phyloP scores from a whole-genome alignment of 2,888 invertebrate genomes.

The Ophonus ardosiacus region DNA sequence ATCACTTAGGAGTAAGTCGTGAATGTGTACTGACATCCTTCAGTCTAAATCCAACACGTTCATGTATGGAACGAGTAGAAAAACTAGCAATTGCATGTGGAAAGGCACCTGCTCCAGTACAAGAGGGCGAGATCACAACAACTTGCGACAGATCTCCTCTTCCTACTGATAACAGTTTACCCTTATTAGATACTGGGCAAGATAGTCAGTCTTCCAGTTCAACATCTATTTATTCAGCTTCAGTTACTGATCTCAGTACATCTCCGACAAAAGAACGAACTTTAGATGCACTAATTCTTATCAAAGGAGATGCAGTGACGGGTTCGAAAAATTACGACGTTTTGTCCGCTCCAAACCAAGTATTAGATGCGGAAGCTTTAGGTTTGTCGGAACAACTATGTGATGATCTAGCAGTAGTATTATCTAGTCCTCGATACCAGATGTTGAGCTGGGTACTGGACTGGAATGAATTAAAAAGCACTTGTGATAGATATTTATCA shows the following conservation, averaged over 20 bases:
- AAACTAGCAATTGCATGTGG: slow-evolving; percentile 77
- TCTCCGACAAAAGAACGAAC: slow-evolving; percentile 34
- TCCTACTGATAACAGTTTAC: slow-evolving; percentile 45
- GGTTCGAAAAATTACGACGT: slow-evolving; percentile 72
- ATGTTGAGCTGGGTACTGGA: slow-evolving; percentile 84
- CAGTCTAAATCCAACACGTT: slow-evolving; percentile 83
- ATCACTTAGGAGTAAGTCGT: slow-evolving; percentile 80
- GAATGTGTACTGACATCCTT: slow-evolving; percentile 88
- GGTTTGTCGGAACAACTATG: slow-evolving; percentile 82
- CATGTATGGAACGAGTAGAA: slow-evolving; percentile 79
- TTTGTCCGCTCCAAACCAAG: slow-evolving; percentile 74
- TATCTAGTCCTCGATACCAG: slow-evolving; percentile 85
- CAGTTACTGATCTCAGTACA: neutral
- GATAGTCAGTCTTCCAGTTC: slow-evolving; percentile 36
- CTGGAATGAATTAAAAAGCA: slow-evolving; percentile 78
- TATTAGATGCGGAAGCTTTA: slow-evolving; percentile 79
- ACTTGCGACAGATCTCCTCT: slow-evolving; percentile 67
- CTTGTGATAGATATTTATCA: slow-evolving; percentile 79
- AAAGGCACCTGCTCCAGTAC: slow-evolving; percentile 74
- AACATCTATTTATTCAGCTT: neutral
- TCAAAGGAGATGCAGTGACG: slow-evolving; percentile 77
- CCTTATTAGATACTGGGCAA: slow-evolving; percentile 62
- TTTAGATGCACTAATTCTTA: slow-evolving; percentile 75
- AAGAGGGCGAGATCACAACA: slow-evolving; percentile 58
- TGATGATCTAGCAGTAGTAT: slow-evolving; percentile 84